Evolutionary conservation across 1,140 invertebrate genomes (phyloP), one percentile per base, ranked within the genome.

Genomic region (Bombyx mandarina): DNA sequence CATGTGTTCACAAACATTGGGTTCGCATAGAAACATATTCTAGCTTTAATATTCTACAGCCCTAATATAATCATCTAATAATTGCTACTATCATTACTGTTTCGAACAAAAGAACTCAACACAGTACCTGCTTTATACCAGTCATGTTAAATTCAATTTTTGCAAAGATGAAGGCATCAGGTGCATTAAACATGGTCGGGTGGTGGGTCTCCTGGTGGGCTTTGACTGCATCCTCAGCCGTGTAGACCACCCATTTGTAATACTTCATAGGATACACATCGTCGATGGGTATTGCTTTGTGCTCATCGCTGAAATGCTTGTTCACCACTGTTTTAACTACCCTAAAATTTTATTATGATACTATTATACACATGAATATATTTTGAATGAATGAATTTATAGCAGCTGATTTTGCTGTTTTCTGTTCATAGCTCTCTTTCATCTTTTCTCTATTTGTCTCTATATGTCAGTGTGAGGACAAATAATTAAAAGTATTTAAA

Each of bases 131-230:
- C 65, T 85, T 87, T 10, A 68, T 72, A 43, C 88, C 92, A 65
- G 89, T 86, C 91, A 96, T 92, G 73, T 96, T 91, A 1, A 96
- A 71, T 79, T 96, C 94, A 60, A 95, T 84, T 44, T 87, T 86
- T 43, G 92, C 90, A 62, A 88, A 89, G 0, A 96, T 65, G 18
- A 89, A 69, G 8, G 93, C 90, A 80, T 92, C 88, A 2, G 93
- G 92, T 48, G 84, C 72, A 86, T 96, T 93, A 58, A 91, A 93
- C 81, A 96, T 91, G 45, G 92, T 91, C 0, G 94, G 93, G 77
- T 95, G 92, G 78, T 95, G 93, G 1, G 90, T 92, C 83, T 96
- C 93, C 52, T 92, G 89, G 71, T 95, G 92, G 66, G 88, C 90
- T 57, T 91, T 74, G 7, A 96, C 84, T n/a, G 94, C 94, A 73